A percentile compares a stretch with the other conserved stretches of the same genome.
These are phyloP conservation scores for Andrena minutula DNA, from an alignment of 2,888 invertebrate genomes.

Conservation along the genomic window DNA sequence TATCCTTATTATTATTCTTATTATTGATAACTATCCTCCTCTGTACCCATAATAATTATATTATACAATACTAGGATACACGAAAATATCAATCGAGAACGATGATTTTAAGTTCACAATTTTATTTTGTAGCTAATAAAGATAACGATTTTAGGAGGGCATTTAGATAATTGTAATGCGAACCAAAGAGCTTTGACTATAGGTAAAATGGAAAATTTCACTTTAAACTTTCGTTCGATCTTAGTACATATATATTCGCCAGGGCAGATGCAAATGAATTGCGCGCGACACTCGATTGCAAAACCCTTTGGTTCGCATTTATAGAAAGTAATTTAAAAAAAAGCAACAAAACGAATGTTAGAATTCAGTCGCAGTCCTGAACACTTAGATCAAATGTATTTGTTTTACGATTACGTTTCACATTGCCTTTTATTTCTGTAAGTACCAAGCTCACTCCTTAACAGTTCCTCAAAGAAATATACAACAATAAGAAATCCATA, in stretches of 20 bases:
- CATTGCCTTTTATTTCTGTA: slow-evolving; percentile 70
- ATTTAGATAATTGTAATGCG: slow-evolving; percentile 72
- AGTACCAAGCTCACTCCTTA: slow-evolving; percentile 71
- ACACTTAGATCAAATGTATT: slow-evolving; percentile 65
- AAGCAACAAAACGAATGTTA: slow-evolving; percentile 39
- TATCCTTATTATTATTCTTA: slow-evolving; percentile 76
- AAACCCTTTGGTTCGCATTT: slow-evolving; percentile 81
- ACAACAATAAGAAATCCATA: slow-evolving; percentile 72
- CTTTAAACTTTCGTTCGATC: slow-evolving; percentile 41
- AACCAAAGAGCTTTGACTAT: slow-evolving; percentile 80
- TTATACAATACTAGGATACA: slow-evolving; percentile 75
- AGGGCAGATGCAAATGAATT: slow-evolving; percentile 16
- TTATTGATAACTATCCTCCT: slow-evolving; percentile 74
- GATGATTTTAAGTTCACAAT: slow-evolving; percentile 68
- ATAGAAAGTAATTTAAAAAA: slow-evolving; percentile 61
- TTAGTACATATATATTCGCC: slow-evolving; percentile 21
- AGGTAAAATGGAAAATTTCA: slow-evolving; percentile 40
- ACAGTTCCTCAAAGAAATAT: slow-evolving; percentile 78
- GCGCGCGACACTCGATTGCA: slow-evolving; percentile 51
- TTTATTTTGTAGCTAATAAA: slow-evolving; percentile 73
- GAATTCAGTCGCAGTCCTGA: slow-evolving; percentile 59
- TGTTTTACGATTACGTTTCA: slow-evolving; percentile 57
- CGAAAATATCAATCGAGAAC: slow-evolving; percentile 71
- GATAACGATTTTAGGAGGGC: slow-evolving; percentile 67
- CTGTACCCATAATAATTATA: slow-evolving; percentile 77